Base-by-base conservation (phyloP, 2,888 invertebrate genomes). In the Ormyrus rosae region DNA sequence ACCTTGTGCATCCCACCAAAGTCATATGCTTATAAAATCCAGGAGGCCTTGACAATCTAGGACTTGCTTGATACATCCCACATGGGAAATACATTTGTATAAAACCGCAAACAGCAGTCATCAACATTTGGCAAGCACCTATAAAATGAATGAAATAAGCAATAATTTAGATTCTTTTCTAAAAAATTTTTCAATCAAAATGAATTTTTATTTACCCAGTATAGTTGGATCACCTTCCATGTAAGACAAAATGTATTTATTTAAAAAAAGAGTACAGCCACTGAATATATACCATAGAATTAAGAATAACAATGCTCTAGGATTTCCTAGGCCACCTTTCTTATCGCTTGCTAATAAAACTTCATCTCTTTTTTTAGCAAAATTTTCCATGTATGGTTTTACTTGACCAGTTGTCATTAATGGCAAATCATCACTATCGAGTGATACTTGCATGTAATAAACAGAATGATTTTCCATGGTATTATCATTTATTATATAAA, bases 121-220 rank as follows among this genome's bases (percentile, higher is more conserved):
- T 94, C 73, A 94, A 90, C 94, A 96, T 95, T 91, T 96, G 96
- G 90, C 93, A 94, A 82, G 95, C 94, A 84, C 95, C 96, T 95
- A 86, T 6, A 81, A 83, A 78, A 78, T 56, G 19, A 74, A 51
- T 11, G 34, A 34, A 34, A 34, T 34, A 11, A 48, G 7, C 34
- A 61, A 63, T 46, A n/a, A 51, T 6, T n/a, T n/a, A 55, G 7
- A 34, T 53, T 53, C 55, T 7, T 55, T 19, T 34, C 19, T 55
- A 56, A n/a, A 55, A 11, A 61, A 46, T 75, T 61, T 53, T 71
- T 34, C 34, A 34, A 46, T 45, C 71, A 8, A 55, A 65, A 61
- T 48, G 48, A 58, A 75, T 51, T 68, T 64, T 53, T 77, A 60
- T 72, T 91, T 91, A 95, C 95, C 95, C 88, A 96, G 90, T 81